Evolutionary conservation across 2,113 vertebrate genomes (phyloP).

Genomic region (Macrotis lagotis): DNA sequence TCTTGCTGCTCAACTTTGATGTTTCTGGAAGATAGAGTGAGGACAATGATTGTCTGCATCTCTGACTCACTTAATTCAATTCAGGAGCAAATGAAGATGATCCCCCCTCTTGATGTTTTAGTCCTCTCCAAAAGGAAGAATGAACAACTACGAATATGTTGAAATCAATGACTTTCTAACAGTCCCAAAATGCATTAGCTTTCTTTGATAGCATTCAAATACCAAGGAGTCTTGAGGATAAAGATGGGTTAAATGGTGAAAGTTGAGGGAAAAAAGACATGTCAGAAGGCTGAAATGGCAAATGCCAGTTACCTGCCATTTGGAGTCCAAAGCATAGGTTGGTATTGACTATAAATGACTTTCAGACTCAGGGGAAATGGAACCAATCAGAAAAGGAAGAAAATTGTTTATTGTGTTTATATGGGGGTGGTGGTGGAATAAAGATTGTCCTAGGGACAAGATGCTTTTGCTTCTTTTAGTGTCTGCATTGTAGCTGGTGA

Average conservation of each 20-base stretch:
- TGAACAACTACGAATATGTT: background rate
- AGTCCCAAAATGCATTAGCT: background rate
- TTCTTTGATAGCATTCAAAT: background rate
- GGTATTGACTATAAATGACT: background rate
- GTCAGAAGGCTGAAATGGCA: background rate
- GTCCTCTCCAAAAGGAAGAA: too few relatives aligned
- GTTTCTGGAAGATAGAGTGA: too few relatives aligned
- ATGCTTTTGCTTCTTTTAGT: background rate
- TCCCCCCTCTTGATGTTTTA: too few relatives aligned
- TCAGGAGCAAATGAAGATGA: too few relatives aligned
- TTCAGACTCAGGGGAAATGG: background rate
- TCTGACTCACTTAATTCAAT: too few relatives aligned
- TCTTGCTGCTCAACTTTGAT: too few relatives aligned
- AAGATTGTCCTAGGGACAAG: background rate
- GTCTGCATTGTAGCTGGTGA: background rate
- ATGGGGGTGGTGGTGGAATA: background rate
- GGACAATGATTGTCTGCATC: too few relatives aligned
- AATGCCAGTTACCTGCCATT: background rate
- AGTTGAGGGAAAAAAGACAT: background rate
- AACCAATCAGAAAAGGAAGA: background rate
- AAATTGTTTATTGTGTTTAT: background rate
- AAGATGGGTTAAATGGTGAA: background rate
- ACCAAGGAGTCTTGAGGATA: background rate
- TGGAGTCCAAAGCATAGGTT: background rate
- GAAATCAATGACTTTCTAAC: background rate